Evolutionary conservation across 2,113 vertebrate species (phyloP).

Genomic region (Marmota flaviventris): DNA sequence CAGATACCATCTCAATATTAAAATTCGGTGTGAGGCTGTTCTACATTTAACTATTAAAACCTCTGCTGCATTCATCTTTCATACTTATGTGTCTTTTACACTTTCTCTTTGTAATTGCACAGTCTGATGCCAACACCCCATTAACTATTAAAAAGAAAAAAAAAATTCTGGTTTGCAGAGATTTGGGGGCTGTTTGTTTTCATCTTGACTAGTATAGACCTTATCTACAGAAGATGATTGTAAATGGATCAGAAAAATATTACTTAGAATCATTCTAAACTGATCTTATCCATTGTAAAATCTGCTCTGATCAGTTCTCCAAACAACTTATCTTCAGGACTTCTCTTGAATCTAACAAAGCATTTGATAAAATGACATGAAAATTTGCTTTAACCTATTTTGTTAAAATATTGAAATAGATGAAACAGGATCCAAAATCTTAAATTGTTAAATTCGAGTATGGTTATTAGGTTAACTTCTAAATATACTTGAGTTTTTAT

Average conservation of each 20-base stretch:
- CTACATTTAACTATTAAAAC: not conserved
- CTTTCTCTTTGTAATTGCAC: not conserved
- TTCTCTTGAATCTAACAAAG: not conserved
- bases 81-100: not conserved
- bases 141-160: not conserved
- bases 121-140: not conserved
- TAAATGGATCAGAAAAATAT: not conserved
- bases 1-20: not conserved
- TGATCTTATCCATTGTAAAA: not conserved
- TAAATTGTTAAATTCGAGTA: not conserved
- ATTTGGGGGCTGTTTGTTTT: not conserved
- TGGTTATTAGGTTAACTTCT: not conserved
- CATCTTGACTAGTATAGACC: not conserved
- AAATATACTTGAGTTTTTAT: not conserved
- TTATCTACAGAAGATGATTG: not conserved
- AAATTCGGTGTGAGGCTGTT: not conserved
- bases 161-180: not conserved
- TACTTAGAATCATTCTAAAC: not conserved
- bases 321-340: not conserved
- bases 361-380: not conserved
- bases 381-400: conserved; percentile 1
- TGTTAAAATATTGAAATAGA: not conserved
- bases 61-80: not conserved
- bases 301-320: not conserved
- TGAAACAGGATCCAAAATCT: not conserved